Evolutionary conservation across 2,797 vertebrate species (phyloP).

Genomic region (Meriones psammophilus): DNA sequence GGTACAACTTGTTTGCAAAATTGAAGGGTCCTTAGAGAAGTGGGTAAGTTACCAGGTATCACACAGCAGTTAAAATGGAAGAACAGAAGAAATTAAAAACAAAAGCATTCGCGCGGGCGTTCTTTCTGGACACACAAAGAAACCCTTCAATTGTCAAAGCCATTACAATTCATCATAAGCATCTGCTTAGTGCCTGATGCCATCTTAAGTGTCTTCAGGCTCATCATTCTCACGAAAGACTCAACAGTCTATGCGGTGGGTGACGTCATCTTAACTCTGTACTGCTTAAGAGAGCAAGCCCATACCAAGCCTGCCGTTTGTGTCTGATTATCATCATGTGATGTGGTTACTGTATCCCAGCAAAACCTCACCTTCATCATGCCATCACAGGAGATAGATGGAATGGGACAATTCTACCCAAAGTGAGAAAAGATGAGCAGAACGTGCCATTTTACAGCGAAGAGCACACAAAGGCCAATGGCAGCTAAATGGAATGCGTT

Average conservation of each 20-base stretch:
- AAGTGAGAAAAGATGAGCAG: not conserved
- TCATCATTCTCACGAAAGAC: not conserved
- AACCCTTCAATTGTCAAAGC: not conserved
- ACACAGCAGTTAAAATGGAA: not conserved
- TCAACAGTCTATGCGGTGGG: not conserved
- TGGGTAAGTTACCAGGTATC: not conserved
- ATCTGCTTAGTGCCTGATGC: not conserved
- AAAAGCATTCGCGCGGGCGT: not conserved
- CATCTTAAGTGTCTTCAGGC: not conserved
- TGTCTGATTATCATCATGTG: not conserved
- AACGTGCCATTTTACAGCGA: not conserved
- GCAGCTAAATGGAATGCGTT: not conserved
- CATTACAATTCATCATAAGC: not conserved
- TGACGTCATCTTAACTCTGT: not conserved
- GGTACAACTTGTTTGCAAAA: not conserved
- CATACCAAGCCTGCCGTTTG: not conserved
- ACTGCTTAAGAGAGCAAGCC: not conserved
- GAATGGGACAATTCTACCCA: not conserved
- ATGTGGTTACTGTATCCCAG: not conserved
- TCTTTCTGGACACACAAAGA: constrained; percentile 7
- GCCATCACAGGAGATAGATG: not conserved
- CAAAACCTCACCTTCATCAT: not conserved
- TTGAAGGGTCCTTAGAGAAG: not conserved
- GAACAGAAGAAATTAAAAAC: not conserved
- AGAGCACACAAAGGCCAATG: not conserved